phyloP scores from a whole-genome alignment of 2,888 invertebrate genomes.

The Mimas tiliae region DNA sequence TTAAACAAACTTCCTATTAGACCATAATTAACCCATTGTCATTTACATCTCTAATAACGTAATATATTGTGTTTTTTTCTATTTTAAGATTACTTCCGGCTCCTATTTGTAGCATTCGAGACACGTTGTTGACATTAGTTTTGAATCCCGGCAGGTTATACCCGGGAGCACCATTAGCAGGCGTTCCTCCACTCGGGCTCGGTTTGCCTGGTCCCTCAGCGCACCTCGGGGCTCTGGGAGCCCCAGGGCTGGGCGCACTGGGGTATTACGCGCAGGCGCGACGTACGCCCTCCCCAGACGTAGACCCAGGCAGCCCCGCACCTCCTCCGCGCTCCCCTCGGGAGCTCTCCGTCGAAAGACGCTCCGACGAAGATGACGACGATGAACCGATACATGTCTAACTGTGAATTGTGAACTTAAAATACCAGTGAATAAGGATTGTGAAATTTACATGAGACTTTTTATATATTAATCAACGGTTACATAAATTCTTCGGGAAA shows the following conservation, averaged over 20 bases:
- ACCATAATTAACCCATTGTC: too few relatives aligned
- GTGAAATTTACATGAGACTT: neutral
- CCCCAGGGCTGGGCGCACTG: conserved; percentile 86
- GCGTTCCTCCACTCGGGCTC: conserved; percentile 82
- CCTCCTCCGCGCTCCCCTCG: conserved; percentile 79
- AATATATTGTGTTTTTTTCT: too few relatives aligned
- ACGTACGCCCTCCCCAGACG: conserved; percentile 81
- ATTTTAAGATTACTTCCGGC: neutral
- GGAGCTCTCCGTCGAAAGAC: conserved; percentile 70
- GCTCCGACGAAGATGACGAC: conserved; percentile 83
- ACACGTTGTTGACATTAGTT: neutral
- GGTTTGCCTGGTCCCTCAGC: conserved; percentile 89
- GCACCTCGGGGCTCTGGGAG: conserved; percentile 87
- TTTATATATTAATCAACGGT: neutral
- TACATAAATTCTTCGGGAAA: neutral
- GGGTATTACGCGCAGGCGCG: conserved; percentile 80
- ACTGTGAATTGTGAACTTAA: conserved; percentile 40
- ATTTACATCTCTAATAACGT: too few relatives aligned
- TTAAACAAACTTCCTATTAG: neutral
- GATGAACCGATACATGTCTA: conserved; percentile 87
- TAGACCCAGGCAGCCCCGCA: conserved; percentile 84
- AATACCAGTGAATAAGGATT: conserved; percentile 5
- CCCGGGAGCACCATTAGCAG: conserved; percentile 85
- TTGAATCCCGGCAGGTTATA: conserved; percentile 76
- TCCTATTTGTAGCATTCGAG: neutral